Conservation (phyloP, 2,113 vertebrate genomes). For the Lophius piscatorius region DNA sequence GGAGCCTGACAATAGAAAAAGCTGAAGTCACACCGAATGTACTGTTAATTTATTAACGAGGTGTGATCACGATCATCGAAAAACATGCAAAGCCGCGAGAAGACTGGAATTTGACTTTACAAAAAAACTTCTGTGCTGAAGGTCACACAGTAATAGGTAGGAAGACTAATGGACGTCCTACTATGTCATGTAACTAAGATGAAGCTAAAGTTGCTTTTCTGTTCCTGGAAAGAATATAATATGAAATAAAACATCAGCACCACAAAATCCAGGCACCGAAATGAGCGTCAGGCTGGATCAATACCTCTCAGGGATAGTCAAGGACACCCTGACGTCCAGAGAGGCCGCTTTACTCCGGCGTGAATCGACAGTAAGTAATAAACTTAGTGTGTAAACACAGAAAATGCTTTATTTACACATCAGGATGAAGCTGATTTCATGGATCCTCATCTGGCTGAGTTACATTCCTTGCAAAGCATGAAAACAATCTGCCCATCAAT, state of each 20-base stretch:
- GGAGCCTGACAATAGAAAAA: no score
- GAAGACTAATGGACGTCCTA: no score
- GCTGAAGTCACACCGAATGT: no score
- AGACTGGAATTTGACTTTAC: no score
- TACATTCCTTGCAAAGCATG: slow-evolving; percentile 14
- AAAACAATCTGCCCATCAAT: slow-evolving; percentile 34
- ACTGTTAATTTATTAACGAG: no score
- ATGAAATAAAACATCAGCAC: neutral
- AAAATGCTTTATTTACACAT: neutral
- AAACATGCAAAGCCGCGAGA: no score
- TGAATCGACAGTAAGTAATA: neutral
- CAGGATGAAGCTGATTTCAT: neutral
- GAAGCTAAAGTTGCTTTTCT: no score
- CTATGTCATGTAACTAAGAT: no score
- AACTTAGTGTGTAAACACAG: neutral
- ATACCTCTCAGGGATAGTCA: neutral
- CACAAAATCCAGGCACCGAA: neutral
- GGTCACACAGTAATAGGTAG: no score
- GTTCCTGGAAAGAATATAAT: neutral
- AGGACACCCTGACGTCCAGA: neutral
- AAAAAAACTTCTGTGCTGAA: no score
- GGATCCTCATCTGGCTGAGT: slow-evolving; percentile 11
- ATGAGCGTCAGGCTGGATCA: neutral
- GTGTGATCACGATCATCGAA: no score
- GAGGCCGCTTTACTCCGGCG: neutral